phyloP scores from a whole-genome alignment of 2,888 invertebrate species.

The Stegophylla sp. region DNA sequence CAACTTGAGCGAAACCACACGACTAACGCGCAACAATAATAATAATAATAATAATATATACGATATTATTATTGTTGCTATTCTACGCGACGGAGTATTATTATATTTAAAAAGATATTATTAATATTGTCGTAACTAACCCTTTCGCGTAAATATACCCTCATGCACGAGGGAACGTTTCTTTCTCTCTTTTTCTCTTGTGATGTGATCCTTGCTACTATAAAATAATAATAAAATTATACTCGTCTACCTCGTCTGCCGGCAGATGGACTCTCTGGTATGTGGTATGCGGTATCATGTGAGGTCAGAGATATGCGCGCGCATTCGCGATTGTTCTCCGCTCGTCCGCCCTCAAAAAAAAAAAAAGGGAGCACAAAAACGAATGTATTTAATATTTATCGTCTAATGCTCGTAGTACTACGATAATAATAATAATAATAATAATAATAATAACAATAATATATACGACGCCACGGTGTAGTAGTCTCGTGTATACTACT shows the following conservation, averaged over 20 bases:
- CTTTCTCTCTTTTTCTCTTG: too few relatives aligned
- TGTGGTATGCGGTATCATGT: slow-evolving; percentile 24
- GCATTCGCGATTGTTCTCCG: slow-evolving; percentile 26
- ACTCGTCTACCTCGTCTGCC: not conserved
- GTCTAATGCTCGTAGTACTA: not conserved
- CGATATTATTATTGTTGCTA: slow-evolving; percentile 31
- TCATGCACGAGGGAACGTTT: not conserved
- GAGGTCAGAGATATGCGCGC: slow-evolving; percentile 39
- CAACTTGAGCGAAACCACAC: slow-evolving; percentile 56
- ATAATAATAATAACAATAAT: slow-evolving; percentile 6
- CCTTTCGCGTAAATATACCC: slow-evolving; percentile 25
- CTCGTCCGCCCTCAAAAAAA: not conserved
- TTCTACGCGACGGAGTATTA: slow-evolving; percentile 32
- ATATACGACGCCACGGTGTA: not conserved
- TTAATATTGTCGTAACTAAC: slow-evolving; percentile 47
- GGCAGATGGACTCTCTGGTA: slow-evolving; percentile 8
- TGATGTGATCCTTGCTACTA: too few relatives aligned
- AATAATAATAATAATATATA: too few relatives aligned
- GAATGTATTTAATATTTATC: slow-evolving; percentile 35
- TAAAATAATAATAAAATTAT: too few relatives aligned
- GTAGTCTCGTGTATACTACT: not conserved
- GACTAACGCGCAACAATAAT: slow-evolving; percentile 48
- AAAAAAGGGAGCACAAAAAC: not conserved
- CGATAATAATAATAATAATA: not conserved
- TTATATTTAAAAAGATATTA: slow-evolving; percentile 57